Base-by-base conservation (phyloP, 2,888 invertebrate genomes). In the Acanthacorydalis orientalis region DNA sequence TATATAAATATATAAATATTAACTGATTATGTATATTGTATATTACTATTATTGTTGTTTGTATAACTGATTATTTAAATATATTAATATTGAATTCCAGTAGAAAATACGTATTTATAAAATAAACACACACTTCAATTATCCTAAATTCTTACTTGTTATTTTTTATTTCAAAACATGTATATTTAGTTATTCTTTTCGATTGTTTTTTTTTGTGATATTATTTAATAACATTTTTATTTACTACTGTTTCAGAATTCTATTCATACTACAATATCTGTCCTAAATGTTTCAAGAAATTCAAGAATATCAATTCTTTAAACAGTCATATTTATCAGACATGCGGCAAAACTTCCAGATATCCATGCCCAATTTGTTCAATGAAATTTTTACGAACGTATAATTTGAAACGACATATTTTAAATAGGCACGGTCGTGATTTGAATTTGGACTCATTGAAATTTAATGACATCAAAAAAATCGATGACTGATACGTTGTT, bases 221-320 rank as follows among this genome's bases (percentile, higher is more conserved):
- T 31, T 9, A 15, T 31, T 46, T 39, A 16, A 12, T 39, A 12
- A 32, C 33, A 12, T 12, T 14, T 43, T 43, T 43, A 11, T 41
- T 7, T 41, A 15, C 9, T 41, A 23, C 31, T 35, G n/a, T 46
- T 46, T 16, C 46, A 46, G 46, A 32, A 7, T 46, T 46, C 32
- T 46, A 34, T 32, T 10, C 37, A 42, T 15, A 47, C 15, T 37
- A 47, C 37, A 47, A 43, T 35, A 47, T 47, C 15, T 47, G 47
- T 31, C 47, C 47, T 12, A 47, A 47, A 31, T 47, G 47, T 43
- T 47, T 47, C 23, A 47, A 47, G 35, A 31, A 42, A 31, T 47
- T 47, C 42, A 47, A 47, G 43, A 47, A 47, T 32, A 23, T 37
- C 14, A 47, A 47, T 47, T 47, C 47, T 23, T 31, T 47, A 23